Evolutionary conservation across 2,113 vertebrate genomes (phyloP).

Genomic region (Syngnathus scovelli): DNA sequence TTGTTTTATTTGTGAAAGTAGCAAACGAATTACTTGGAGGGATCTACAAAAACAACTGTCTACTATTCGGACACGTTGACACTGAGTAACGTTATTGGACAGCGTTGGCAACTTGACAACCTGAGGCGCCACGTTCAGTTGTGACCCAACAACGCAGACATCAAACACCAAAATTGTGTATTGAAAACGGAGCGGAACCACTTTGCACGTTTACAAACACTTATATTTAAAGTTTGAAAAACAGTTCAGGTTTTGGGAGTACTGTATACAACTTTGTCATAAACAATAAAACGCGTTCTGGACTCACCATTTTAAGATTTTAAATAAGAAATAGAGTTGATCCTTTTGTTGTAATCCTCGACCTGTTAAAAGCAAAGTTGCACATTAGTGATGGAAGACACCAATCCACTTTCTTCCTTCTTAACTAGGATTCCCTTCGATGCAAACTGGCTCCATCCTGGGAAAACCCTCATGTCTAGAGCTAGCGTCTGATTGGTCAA

Average conservation of each 20-base stretch:
- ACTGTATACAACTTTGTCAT: slow-evolving; percentile 33
- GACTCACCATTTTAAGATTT: slow-evolving; percentile 53
- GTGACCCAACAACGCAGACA: slow-evolving; percentile 7
- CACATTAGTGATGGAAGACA: slow-evolving; percentile 6
- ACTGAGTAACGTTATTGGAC: slow-evolving; percentile 10
- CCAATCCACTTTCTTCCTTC: slow-evolving; percentile 18
- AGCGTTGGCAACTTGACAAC: slow-evolving; percentile 33
- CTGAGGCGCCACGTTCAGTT: slow-evolving; percentile 58
- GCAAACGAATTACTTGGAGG: neutral
- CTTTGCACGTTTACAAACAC: neutral
- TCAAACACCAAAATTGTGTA: neutral
- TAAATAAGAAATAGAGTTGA: neutral
- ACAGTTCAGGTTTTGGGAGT: neutral
- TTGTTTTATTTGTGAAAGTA: neutral
- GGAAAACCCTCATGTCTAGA: slow-evolving; percentile 17
- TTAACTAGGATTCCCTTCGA: slow-evolving; percentile 38
- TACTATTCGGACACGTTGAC: neutral
- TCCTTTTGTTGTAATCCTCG: neutral
- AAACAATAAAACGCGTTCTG: slow-evolving; percentile 27
- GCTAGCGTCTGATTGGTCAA: slow-evolving; percentile 50
- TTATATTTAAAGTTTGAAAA: neutral
- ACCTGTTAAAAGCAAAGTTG: slow-evolving; percentile 5
- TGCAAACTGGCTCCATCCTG: slow-evolving; percentile 50
- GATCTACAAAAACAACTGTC: neutral
- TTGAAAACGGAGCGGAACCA: neutral